These are phyloP conservation scores for Tiliacea aurago DNA, from an alignment of 2,888 invertebrate species.

Conservation along the genomic window DNA sequence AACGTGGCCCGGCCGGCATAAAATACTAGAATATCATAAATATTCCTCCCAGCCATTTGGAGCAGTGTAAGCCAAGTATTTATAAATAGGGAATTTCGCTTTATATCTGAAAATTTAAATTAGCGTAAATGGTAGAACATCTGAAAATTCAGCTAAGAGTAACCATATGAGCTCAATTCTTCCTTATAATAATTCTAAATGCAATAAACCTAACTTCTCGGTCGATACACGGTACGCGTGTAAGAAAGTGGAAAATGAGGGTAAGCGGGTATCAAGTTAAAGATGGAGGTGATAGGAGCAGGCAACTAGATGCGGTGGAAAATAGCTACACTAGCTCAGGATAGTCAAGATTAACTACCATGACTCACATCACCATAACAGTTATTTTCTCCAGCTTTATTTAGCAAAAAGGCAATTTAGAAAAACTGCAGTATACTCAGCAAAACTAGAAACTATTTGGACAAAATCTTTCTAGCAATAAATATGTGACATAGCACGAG, in stretches of 20 bases:
- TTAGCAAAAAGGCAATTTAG: neutral
- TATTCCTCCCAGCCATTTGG: neutral
- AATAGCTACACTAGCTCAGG: slow-evolving; percentile 8
- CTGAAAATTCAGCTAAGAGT: neutral
- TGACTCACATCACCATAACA: neutral
- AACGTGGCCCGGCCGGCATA: slow-evolving; percentile 11
- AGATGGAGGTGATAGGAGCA: neutral
- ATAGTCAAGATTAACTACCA: slow-evolving; percentile 9
- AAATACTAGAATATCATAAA: slow-evolving; percentile 30
- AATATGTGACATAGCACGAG: slow-evolving; percentile 33
- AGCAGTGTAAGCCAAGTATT: neutral
- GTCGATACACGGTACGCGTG: slow-evolving; percentile 20
- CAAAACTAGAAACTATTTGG: neutral
- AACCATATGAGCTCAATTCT: neutral
- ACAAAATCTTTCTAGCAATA: slow-evolving; percentile 8
- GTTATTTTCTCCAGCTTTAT: neutral
- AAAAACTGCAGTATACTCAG: slow-evolving; percentile 8
- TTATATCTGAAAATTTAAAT: slow-evolving; percentile 15
- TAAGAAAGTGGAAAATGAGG: slow-evolving; percentile 23
- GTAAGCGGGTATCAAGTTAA: slow-evolving; percentile 14
- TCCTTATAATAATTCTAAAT: slow-evolving; percentile 8
- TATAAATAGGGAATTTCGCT: slow-evolving; percentile 6
- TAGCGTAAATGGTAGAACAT: neutral
- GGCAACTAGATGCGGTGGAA: slow-evolving; percentile 16
- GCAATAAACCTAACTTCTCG: neutral